Evolutionary conservation across 2,888 invertebrate species (phyloP).

Genomic region (Leptopilina syphax): DNA sequence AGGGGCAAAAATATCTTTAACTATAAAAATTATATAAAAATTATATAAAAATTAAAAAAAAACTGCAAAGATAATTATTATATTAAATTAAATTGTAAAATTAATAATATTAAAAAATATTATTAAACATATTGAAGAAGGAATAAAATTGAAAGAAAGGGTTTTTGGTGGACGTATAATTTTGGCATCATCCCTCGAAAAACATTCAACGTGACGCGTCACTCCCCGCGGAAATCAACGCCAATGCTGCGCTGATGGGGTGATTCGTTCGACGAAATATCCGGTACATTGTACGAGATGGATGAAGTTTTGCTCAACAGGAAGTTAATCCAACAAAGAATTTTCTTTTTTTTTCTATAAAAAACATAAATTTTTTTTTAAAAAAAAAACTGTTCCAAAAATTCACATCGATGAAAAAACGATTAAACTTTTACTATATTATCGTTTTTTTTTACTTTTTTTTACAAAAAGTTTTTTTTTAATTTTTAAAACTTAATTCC

Average conservation of each 20-base stretch:
- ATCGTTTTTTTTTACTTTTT: too few species aligned
- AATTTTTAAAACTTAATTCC: too few species aligned
- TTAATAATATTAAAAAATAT: not conserved
- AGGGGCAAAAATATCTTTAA: too few species aligned
- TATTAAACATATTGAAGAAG: not conserved
- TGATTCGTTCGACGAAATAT: conserved; percentile 67
- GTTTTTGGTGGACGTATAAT: conserved; percentile 45
- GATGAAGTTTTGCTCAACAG: conserved; percentile 50
- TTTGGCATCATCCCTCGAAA: conserved; percentile 54
- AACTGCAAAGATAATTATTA: too few species aligned
- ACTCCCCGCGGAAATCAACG: conserved; percentile 72
- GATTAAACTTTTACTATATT: too few species aligned
- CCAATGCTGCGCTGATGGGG: conserved; percentile 59
- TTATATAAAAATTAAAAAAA: too few species aligned
- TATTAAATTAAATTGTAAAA: too few species aligned
- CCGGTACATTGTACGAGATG: conserved; percentile 67
- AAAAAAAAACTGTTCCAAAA: too few species aligned
- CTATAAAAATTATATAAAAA: too few species aligned
- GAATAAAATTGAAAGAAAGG: conserved; percentile 46
- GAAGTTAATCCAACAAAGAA: not conserved
- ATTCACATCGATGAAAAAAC: too few species aligned
- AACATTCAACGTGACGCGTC: conserved; percentile 60
- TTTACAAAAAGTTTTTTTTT: too few species aligned
- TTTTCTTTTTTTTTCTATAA: not conserved
- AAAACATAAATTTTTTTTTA: not conserved